Percentiles rank a stretch among this genome's conserved stretches.
Evolutionary conservation across 2,797 vertebrate genomes (phyloP).

Genomic region (Crocidura indochinensis): DNA sequence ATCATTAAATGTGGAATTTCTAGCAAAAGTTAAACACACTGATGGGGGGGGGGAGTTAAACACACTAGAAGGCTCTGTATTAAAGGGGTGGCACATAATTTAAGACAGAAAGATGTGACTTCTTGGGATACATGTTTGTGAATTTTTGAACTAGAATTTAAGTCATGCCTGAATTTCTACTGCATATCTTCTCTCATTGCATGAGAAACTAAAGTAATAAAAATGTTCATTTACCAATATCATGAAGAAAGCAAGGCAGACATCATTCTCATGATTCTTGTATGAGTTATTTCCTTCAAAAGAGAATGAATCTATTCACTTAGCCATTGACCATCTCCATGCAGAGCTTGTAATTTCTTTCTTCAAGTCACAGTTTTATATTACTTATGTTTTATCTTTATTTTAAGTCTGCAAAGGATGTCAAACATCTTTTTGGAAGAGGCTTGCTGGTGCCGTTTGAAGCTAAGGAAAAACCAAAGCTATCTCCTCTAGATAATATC

Average conservation of each 20-base stretch:
- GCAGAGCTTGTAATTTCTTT: not conserved
- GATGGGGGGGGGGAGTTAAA: not conserved
- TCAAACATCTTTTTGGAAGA: conserved; percentile 1
- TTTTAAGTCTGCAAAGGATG: not conserved
- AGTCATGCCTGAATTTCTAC: not conserved
- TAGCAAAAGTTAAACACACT: not conserved
- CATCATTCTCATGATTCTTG: not conserved
- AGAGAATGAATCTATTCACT: too few species aligned
- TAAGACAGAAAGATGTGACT: not conserved
- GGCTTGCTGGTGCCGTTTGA: not conserved
- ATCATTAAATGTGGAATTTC: not conserved
- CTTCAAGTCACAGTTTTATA: conserved; percentile 24
- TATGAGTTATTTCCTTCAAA: not conserved
- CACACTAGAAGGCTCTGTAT: not conserved
- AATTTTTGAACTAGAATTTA: not conserved
- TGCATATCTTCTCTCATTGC: not conserved
- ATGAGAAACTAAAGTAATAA: not conserved
- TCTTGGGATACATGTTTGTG: not conserved
- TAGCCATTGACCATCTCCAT: not conserved
- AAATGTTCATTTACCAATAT: not conserved
- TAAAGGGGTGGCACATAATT: not conserved
- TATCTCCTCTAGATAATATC: not conserved
- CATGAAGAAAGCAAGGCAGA: not conserved
- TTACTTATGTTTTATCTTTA: not conserved
- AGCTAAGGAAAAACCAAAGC: not conserved